Evolutionary conservation across 2,888 invertebrate species (phyloP).

Genomic region (Pachydiplax longipennis): DNA sequence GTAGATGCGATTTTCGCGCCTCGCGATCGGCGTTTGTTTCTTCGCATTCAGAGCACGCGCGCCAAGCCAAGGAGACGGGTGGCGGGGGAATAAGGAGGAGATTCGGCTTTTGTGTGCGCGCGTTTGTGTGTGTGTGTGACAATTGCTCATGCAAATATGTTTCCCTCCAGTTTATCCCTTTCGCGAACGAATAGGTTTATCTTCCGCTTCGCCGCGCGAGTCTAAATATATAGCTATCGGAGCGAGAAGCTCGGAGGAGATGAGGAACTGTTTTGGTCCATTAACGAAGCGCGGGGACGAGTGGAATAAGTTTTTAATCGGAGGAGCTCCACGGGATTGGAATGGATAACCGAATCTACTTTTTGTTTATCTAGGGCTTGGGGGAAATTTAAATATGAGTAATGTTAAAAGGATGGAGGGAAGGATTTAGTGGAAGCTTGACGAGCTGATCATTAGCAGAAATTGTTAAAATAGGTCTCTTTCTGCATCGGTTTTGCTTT

Average conservation of each 20-base stretch:
- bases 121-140: background rate
- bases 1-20: background rate
- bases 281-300: background rate
- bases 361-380: no score
- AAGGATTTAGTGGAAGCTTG: no score
- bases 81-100: background rate
- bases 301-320: no score
- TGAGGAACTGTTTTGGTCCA: background rate
- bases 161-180: background rate
- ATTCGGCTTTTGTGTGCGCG: background rate
- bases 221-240: background rate
- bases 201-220: background rate
- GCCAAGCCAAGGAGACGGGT: background rate
- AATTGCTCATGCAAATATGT: background rate
- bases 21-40: background rate
- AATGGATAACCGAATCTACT: no score
- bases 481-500: no score
- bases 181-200: background rate
- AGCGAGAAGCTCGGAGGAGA: background rate
- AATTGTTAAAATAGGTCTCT: no score
- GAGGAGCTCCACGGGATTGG: no score
- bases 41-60: background rate
- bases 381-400: no score
- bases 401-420: no score
- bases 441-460: no score